A percentile compares a stretch with the other conserved stretches of the same genome.
Evolutionary conservation across 1,140 invertebrate species (phyloP).

Genomic region (Papilio dardanus): DNA sequence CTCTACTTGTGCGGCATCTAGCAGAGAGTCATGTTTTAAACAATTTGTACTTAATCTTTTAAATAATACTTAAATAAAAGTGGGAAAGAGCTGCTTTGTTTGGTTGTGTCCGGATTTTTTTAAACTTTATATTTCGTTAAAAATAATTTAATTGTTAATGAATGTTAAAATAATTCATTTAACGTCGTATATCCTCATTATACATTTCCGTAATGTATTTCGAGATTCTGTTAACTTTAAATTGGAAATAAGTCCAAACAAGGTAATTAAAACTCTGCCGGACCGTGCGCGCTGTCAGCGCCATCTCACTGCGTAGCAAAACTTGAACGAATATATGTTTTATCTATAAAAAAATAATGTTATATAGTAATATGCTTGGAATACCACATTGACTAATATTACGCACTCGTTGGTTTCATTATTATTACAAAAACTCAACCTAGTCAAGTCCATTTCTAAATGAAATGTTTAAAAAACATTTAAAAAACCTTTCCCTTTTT

Average conservation of each 20-base stretch:
- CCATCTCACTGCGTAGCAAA: background rate
- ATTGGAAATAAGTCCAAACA: slow-evolving; percentile 14
- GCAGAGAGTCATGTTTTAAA: background rate
- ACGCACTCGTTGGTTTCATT: background rate
- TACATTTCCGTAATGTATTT: slow-evolving; percentile 3
- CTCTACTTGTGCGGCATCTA: background rate
- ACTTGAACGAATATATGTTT: background rate
- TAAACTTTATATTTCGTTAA: background rate
- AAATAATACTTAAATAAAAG: background rate
- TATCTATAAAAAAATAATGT: background rate
- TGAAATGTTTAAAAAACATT: background rate
- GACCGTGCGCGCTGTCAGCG: background rate
- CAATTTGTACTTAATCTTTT: background rate
- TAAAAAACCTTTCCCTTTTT: background rate
- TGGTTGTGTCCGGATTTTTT: no score
- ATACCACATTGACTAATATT: background rate
- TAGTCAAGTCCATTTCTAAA: background rate
- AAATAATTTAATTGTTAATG: background rate
- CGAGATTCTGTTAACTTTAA: slow-evolving; percentile 1
- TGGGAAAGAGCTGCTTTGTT: no score
- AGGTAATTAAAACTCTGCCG: slow-evolving; percentile 12
- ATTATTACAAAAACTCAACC: background rate
- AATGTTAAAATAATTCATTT: background rate
- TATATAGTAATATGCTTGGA: background rate
- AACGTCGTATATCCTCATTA: background rate